These are phyloP conservation scores for Oeneis ivallda DNA, from an alignment of 2,888 invertebrate species.

Conservation along the genomic window DNA sequence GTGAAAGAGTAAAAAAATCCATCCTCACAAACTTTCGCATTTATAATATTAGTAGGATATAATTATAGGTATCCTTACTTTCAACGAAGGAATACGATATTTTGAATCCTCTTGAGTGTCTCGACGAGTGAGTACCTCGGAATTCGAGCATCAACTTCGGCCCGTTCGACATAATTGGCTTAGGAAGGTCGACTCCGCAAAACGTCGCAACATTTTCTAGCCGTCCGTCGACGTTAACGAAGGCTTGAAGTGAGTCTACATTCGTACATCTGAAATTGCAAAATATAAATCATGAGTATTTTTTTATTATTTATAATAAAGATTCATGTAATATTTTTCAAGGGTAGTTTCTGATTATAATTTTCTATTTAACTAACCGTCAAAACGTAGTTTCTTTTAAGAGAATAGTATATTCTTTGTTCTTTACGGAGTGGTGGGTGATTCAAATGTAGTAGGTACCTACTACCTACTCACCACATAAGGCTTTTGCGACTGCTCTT, in stretches of 20 bases:
- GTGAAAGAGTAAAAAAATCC: no score
- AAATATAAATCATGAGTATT: conserved; percentile 38
- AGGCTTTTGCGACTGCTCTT: no score
- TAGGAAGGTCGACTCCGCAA: conserved; percentile 91
- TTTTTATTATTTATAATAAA: neutral
- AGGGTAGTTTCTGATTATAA: no score
- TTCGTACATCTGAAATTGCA: conserved; percentile 85
- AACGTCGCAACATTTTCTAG: conserved; percentile 93
- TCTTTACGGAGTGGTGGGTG: no score
- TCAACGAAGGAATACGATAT: conserved; percentile 94
- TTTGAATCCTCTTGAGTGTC: conserved; percentile 91
- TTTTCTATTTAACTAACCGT: neutral
- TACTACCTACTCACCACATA: no score
- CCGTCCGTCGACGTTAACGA: conserved; percentile 90
- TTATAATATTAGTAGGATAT: neutral
- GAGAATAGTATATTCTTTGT: no score
- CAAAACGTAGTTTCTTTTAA: no score
- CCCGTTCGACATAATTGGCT: conserved; percentile 96
- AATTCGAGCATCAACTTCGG: conserved; percentile 93
- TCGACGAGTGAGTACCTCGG: conserved; percentile 88
- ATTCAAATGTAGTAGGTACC: no score
- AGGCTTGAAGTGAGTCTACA: conserved; percentile 90
- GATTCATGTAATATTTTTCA: no score
- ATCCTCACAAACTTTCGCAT: no score
- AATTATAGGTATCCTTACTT: conserved; percentile 83